A percentile compares a stretch with the other conserved stretches of the same genome.
Conservation (phyloP, 2,113 vertebrate species). For the Cyphomyrus discorhynchus region DNA sequence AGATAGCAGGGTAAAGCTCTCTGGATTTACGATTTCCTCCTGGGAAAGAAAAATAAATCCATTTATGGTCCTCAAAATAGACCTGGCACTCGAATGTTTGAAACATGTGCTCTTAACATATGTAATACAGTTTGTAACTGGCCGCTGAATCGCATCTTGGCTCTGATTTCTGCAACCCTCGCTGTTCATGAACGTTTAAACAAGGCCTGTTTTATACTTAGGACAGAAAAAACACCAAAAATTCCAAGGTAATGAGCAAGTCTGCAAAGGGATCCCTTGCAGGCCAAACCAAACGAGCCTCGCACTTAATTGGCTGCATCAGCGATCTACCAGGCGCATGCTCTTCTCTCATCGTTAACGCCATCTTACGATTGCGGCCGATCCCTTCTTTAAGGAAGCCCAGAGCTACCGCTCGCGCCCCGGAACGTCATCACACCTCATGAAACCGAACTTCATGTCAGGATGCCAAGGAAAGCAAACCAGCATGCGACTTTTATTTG, state of each 20-base stretch:
- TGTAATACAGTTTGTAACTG: not conserved
- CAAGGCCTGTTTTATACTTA: constrained; percentile 30
- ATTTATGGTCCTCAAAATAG: not conserved
- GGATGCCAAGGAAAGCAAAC: not conserved
- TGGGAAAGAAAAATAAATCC: not conserved
- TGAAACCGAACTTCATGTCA: not conserved
- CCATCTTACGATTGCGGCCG: not conserved
- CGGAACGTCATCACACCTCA: not conserved
- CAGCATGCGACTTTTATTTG: not conserved
- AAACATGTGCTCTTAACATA: not conserved
- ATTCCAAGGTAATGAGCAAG: constrained; percentile 12
- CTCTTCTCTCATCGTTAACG: not conserved
- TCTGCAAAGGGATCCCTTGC: not conserved
- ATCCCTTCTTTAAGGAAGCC: not conserved
- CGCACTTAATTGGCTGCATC: not conserved
- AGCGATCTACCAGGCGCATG: not conserved
- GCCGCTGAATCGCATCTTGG: not conserved
- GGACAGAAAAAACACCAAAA: constrained; percentile 27
- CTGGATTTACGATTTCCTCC: not conserved
- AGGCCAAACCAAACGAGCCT: constrained; percentile 5
- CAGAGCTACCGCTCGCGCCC: not conserved
- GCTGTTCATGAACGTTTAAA: not conserved
- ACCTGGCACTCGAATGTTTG: not conserved
- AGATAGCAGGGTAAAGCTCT: not conserved
- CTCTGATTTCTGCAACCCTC: not conserved